Conservation (phyloP, 2,888 invertebrate species). For the Ypsolopha scabrella region DNA sequence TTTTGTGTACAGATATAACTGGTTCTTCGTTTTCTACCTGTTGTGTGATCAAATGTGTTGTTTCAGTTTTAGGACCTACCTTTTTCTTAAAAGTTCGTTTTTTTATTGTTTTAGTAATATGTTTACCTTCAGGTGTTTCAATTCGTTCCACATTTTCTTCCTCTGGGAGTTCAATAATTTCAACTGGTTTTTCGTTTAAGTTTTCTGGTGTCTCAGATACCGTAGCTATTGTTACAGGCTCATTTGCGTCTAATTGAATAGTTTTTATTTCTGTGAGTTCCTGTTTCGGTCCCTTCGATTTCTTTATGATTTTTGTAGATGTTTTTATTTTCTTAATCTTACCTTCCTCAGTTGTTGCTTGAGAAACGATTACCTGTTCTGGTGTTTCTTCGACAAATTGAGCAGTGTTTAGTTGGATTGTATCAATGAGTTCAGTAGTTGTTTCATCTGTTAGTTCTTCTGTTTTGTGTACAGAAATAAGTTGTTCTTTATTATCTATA, state of each 20-base stretch:
- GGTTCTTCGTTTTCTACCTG: conserved; percentile 32
- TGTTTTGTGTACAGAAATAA: conserved; percentile 24
- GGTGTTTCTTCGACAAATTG: conserved; percentile 11
- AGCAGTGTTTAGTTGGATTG: conserved; percentile 7
- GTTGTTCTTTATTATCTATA: conserved; percentile 16
- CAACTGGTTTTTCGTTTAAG: conserved; percentile 2
- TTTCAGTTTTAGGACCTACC: conserved; percentile 18
- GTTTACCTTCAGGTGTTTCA: conserved; percentile 16
- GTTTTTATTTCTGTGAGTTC: conserved; percentile 44
- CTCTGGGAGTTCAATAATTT: conserved; percentile 26
- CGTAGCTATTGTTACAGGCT: conserved; percentile 21
- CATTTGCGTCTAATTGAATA: conserved; percentile 41
- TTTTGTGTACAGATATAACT: conserved; percentile 15
- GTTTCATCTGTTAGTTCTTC: conserved; percentile 15
- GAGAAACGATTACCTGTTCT: conserved; percentile 4
- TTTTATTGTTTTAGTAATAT: conserved; percentile 21
- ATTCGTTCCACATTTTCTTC: conserved; percentile 24
- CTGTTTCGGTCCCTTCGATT: conserved; percentile 26
- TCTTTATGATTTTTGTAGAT: conserved; percentile 17
- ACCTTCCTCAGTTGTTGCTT: conserved; percentile 5
- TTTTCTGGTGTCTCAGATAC: neutral
- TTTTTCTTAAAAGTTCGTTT: conserved; percentile 20
- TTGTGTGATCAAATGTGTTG: conserved; percentile 25
- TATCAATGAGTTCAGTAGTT: conserved; percentile 9
- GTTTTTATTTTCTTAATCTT: conserved; percentile 2